These are phyloP conservation scores for Drosophila dives DNA, from an alignment of 2,888 invertebrate species.

Conservation along the genomic window DNA sequence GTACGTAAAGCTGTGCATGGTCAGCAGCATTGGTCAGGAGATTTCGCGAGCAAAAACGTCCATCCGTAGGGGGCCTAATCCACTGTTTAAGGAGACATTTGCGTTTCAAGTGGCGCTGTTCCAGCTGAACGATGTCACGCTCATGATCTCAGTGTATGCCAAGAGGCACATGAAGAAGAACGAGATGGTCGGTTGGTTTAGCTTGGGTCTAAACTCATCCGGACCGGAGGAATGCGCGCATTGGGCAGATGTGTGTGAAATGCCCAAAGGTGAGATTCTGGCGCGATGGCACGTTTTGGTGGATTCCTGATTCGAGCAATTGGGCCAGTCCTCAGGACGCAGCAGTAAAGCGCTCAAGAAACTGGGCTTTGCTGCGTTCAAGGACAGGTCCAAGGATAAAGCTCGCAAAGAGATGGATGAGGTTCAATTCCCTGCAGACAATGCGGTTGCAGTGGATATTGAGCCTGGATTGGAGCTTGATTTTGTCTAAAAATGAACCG, in stretches of 20 bases:
- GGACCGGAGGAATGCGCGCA: conserved; percentile 96
- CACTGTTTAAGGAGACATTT: conserved; percentile 97
- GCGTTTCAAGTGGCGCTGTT: conserved; percentile 98
- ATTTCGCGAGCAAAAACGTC: conserved; percentile 97
- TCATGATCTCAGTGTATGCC: conserved; percentile 97
- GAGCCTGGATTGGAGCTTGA: conserved; percentile 84
- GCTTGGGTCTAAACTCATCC: conserved; percentile 95
- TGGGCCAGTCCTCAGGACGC: conserved; percentile 84
- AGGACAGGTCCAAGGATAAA: conserved; percentile 83
- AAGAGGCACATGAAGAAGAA: conserved; percentile 96
- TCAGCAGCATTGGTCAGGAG: conserved; percentile 96
- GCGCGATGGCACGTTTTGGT: conserved; percentile 97
- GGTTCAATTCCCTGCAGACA: conserved; percentile 61
- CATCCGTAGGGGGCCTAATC: conserved; percentile 96
- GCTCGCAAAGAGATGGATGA: conserved; percentile 59
- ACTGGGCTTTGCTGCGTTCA: conserved; percentile 79
- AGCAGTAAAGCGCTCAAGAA: conserved; percentile 80
- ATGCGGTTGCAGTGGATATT: conserved; percentile 84
- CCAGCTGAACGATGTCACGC: conserved; percentile 96
- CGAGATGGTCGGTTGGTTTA: conserved; percentile 99
- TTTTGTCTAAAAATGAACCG: conserved; percentile 76
- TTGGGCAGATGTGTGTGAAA: conserved; percentile 96
- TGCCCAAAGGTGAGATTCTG: conserved; percentile 94
- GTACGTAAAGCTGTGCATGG: conserved; percentile 95
- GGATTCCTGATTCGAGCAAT: conserved; percentile 88